Conservation (phyloP, 2,888 invertebrate species). For the Tiliacea aurago region DNA sequence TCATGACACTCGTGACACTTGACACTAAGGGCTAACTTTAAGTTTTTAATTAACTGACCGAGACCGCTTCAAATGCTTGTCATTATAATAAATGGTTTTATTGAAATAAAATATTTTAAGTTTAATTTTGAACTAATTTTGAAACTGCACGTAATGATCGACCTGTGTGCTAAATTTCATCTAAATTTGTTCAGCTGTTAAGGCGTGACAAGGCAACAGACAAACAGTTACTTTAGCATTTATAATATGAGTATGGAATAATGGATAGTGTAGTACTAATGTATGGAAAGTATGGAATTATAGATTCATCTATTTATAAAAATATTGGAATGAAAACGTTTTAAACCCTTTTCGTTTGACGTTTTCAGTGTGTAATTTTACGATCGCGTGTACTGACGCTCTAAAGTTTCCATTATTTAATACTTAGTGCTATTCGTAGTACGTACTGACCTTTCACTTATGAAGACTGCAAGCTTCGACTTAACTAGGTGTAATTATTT, state of each 20-base stretch:
- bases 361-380: background rate
- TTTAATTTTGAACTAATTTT: no score
- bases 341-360: background rate
- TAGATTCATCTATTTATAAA: background rate
- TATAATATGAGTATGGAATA: no score
- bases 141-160: background rate
- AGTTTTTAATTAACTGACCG: no score
- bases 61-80: no score
- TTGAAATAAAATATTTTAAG: no score
- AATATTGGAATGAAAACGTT: background rate
- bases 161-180: no score
- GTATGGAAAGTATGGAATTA: background rate
- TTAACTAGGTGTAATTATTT: constrained; percentile 2
- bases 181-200: no score
- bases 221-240: no score
- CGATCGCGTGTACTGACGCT: constrained; percentile 16
- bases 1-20: background rate
- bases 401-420: constrained; percentile 7
- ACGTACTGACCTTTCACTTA: background rate
- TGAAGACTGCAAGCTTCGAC: background rate
- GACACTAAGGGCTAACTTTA: background rate
- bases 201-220: no score
- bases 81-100: no score
- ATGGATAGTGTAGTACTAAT: no score
- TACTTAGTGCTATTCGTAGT: background rate